These are phyloP conservation scores for Agrotis exclamationis DNA, from an alignment of 2,888 invertebrate species.

Conservation along the genomic window DNA sequence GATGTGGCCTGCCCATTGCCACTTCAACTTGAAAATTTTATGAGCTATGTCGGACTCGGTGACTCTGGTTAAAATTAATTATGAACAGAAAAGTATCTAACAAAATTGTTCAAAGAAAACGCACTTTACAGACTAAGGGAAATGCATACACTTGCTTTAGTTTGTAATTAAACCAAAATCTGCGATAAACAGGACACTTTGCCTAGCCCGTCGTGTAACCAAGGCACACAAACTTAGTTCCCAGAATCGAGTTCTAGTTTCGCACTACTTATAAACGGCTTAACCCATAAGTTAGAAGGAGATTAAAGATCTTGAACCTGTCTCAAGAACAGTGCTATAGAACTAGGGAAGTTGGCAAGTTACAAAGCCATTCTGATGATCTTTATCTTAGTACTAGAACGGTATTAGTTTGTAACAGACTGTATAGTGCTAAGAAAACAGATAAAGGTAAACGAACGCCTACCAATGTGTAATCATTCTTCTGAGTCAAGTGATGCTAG, in stretches of 20 bases:
- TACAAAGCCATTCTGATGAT: constrained; percentile 38
- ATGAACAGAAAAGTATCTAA: too few species aligned
- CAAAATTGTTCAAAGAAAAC: too few species aligned
- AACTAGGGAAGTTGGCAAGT: constrained; percentile 39
- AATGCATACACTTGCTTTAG: background rate
- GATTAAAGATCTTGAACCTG: constrained; percentile 57
- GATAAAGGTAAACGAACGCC: background rate
- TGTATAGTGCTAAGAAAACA: background rate
- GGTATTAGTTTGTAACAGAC: constrained; percentile 16
- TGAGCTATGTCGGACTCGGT: too few species aligned
- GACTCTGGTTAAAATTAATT: too few species aligned
- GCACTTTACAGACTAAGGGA: background rate
- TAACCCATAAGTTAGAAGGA: constrained; percentile 43
- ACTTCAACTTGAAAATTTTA: too few species aligned
- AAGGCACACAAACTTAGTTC: constrained; percentile 26
- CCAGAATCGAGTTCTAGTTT: constrained; percentile 42
- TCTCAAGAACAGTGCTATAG: constrained; percentile 43
- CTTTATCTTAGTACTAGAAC: constrained; percentile 22
- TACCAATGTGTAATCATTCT: too few species aligned
- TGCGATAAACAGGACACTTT: constrained; percentile 35
- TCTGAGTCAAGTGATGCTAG: background rate
- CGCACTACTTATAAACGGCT: constrained; percentile 46
- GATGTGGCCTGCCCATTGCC: too few species aligned
- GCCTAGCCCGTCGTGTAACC: constrained; percentile 6
- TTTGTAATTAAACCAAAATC: constrained; percentile 19